Evolutionary conservation across 2,888 invertebrate genomes (phyloP), one percentile per base, ranked within the genome.

Genomic region (Chesias legatella): DNA sequence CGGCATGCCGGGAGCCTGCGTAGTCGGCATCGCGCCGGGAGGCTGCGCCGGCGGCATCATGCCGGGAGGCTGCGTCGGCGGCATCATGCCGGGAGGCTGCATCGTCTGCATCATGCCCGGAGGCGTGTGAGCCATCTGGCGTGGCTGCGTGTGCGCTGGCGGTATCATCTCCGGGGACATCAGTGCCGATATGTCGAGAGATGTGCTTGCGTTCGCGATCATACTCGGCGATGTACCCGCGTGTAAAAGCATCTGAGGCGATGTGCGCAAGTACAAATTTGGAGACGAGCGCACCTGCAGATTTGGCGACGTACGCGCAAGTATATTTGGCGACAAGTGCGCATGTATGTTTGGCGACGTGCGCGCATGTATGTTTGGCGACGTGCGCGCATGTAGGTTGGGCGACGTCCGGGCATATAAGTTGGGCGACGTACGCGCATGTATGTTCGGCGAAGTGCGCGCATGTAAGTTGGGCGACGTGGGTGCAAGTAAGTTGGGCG

Each of bases 21-120:
- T 23, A 3, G 20, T n/a, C 1, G 35, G 37, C 21, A 21, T 43
- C 28, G 17, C 39, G 28, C 56, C 60, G 9, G 56, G 43, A 20
- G 66, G 60, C 48, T 63, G 57, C 51, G 50, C 61, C 44, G 58
- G 54, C 53, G 48, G 63, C 43, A 53, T 66, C 75, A 74, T 65
- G 71, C 81, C 84, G 8, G 34, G 17, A 8, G 27, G 21, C 10
- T 27, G 20, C 27, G 27, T 6, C 7, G 31, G 10, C 22, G 8
- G 10, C 37, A 31, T 11, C 37, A 32, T 10, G 11, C 30, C 30
- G 10, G 30, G 30, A 2, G 29, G 4, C 22, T 3, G 22, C 22
- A 7, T 1, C 7, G 22, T 20, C 6, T 20, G 22, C 4, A 6
- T 1, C 7, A 22, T 6, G 22, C 22, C 22, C n/a, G 6, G 22